Conservation (phyloP, 2,113 vertebrate genomes). For the Drymodes brunneopygia region DNA sequence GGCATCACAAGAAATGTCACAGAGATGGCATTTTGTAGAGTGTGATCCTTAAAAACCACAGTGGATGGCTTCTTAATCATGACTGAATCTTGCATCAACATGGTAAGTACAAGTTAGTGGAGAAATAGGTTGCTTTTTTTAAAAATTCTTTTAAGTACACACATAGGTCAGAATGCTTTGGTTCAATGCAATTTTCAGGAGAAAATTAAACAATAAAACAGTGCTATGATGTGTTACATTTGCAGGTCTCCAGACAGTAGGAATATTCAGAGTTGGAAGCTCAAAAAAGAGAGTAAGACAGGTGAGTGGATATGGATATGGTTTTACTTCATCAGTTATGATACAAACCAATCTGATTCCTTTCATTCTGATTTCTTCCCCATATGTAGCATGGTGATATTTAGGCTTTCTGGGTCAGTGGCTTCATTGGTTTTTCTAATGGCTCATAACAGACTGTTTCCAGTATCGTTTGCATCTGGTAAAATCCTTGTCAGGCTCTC, state of each 20-base stretch:
- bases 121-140: not conserved
- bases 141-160: not conserved
- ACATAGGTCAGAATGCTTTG: not conserved
- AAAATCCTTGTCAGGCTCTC: constrained; percentile 8
- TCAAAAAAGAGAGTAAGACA: constrained; percentile 98
- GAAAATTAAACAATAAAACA: constrained; percentile 5
- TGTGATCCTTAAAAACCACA: not conserved
- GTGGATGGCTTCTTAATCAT: not conserved
- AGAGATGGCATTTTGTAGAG: not conserved
- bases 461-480: not conserved
- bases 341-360: not conserved
- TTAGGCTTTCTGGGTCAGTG: not conserved
- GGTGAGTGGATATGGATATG: constrained; percentile 72
- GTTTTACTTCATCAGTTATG: not conserved
- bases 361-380: not conserved
- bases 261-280: constrained; percentile 97
- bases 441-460: not conserved
- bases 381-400: not conserved
- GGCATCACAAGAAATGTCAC: not conserved
- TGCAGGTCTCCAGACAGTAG: constrained; percentile 92
- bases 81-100: not conserved
- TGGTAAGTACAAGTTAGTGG: not conserved
- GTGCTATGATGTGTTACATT: constrained; percentile 45
- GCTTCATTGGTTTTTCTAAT: not conserved
- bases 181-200: not conserved